A percentile compares a stretch with the other conserved stretches of the same genome.
Conservation (phyloP, 2,797 vertebrate species). For the Macrochelys suwanniensis region DNA sequence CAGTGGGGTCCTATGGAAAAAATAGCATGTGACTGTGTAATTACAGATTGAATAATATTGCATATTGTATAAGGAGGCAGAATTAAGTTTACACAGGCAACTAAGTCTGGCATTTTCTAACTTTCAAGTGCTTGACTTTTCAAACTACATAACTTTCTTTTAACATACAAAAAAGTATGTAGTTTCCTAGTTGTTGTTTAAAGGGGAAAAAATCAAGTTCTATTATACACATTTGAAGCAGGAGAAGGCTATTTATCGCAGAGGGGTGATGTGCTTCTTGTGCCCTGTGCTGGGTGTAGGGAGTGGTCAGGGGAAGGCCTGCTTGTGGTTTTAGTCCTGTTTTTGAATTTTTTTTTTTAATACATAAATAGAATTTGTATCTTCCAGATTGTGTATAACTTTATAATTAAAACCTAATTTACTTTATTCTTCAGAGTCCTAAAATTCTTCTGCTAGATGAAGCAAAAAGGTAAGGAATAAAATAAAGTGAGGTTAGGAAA, state of each 20-base stretch:
- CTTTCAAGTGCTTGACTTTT: neutral
- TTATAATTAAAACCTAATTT: constrained; percentile 22
- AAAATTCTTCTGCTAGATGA: constrained; percentile 97
- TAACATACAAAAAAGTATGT: neutral
- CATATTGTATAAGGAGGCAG: too few species aligned
- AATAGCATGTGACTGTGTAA: too few species aligned
- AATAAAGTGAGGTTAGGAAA: neutral
- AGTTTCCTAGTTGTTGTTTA: neutral
- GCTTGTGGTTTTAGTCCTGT: neutral
- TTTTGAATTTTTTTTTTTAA: neutral
- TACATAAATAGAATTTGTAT: neutral
- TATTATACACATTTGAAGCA: neutral
- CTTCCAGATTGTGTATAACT: neutral
- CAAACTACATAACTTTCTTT: neutral
- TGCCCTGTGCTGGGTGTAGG: neutral
- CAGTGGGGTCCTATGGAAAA: too few species aligned
- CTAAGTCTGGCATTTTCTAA: neutral
- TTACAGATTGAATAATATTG: too few species aligned
- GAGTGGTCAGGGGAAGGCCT: neutral
- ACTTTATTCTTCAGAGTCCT: constrained; percentile 88
- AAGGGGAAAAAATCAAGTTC: neutral
- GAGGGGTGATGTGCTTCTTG: neutral
- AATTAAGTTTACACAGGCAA: too few species aligned
- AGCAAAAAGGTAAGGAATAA: constrained; percentile 92
- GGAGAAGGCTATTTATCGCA: neutral